These are phyloP conservation scores for Synaphobranchus kaupii DNA, from an alignment of 2,797 vertebrate species.

Conservation along the genomic window DNA sequence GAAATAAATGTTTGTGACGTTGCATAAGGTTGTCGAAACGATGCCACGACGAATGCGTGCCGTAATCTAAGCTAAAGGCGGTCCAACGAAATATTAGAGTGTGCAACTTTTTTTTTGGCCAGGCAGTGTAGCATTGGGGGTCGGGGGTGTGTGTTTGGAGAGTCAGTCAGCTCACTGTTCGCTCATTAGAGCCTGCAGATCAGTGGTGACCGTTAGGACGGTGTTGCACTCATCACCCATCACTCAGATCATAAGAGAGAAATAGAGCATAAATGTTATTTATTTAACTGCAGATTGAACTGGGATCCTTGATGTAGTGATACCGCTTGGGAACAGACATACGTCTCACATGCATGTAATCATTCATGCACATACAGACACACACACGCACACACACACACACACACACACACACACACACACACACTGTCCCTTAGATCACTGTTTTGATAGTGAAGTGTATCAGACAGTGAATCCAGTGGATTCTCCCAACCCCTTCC, in stretches of 20 bases:
- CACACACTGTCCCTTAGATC: background rate
- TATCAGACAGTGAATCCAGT: background rate
- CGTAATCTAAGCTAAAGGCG: no score
- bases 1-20: no score
- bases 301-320: no score
- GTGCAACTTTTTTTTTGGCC: no score
- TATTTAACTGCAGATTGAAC: no score
- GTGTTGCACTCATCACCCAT: no score
- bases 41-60: no score
- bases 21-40: no score
- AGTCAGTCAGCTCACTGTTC: background rate
- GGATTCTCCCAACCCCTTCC: background rate
- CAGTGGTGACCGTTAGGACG: background rate
- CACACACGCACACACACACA: background rate
- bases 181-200: background rate
- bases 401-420: background rate
- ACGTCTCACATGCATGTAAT: background rate
- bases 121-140: background rate
- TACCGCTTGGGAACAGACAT: background rate
- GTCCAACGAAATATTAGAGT: no score
- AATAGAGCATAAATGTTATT: no score
- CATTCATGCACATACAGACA: background rate
- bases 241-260: no score
- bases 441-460: background rate
- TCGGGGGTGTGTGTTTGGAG: no score